Conservation (phyloP, 1,140 invertebrate species). For the Listronotus oregonensis region DNA sequence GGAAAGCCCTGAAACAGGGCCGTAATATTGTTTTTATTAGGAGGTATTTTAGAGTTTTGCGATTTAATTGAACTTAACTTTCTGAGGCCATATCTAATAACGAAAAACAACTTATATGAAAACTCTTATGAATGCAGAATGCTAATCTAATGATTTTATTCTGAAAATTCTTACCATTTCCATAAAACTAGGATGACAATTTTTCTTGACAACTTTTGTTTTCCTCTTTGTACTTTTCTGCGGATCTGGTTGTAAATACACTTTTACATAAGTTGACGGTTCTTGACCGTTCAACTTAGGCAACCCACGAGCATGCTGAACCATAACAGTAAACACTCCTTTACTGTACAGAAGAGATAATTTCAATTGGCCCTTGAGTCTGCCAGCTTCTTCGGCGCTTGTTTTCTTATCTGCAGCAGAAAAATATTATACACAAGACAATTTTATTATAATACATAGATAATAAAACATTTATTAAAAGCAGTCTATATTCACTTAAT, state of each 20-base stretch:
- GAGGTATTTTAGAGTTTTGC: too few relatives aligned
- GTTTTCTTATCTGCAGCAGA: constrained; percentile 14
- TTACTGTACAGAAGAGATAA: constrained; percentile 83
- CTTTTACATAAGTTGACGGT: constrained; percentile 92
- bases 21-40: too few relatives aligned
- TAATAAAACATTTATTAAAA: too few relatives aligned
- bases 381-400: constrained; percentile 40
- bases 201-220: constrained; percentile 90
- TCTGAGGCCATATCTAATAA: too few relatives aligned
- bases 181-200: constrained; percentile 96
- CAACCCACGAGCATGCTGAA: constrained; percentile 86
- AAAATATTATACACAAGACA: too few relatives aligned
- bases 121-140: not conserved
- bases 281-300: constrained; percentile 75
- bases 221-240: constrained; percentile 92
- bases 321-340: constrained; percentile 81
- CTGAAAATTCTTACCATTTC: constrained; percentile 84
- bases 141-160: not conserved
- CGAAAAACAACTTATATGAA: too few relatives aligned
- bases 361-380: constrained; percentile 59
- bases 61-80: too few relatives aligned
- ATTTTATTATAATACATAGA: too few relatives aligned
- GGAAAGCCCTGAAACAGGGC: too few relatives aligned
- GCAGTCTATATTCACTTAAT: too few relatives aligned
- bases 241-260: constrained; percentile 87